Evolutionary conservation across 2,113 vertebrate genomes (phyloP), one percentile per base, ranked within the genome.

Genomic region (Prochilodus magdalenae): DNA sequence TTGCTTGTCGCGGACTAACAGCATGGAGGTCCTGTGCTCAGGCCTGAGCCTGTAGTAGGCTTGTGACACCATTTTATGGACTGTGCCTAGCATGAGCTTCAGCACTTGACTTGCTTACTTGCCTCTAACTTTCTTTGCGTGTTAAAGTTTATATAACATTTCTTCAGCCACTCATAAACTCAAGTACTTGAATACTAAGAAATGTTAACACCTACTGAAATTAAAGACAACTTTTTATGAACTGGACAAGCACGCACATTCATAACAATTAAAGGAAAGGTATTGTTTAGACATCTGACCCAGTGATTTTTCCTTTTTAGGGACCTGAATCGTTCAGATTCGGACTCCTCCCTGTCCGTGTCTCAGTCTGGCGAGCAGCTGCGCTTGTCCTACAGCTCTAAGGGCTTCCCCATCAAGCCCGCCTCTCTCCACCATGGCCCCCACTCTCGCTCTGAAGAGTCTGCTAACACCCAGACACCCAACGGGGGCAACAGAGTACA

Each of bases 261-360:
- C 10, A 60, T 13, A 4, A 69, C 18, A 69, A 24, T 70, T 20
- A 24, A 12, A 24, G 12, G 33, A 22, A 24, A 44, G 66, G 36
- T 44, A 65, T 13, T 55, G 5, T 22, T 26, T 0, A 24, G 44
- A 51, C 24, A 36, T 53, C 36, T 67, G 29, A 74, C 47, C 20
- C 24, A 76, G 29, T 13, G 26, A 75, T 51, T 51, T 49, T 20
- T 81, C 57, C 75, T 63, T 80, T 72, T 49, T 87, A 98, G 97
- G 93, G 97, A 98, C 87, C 89, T 98, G 80, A 96, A 96, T 84
- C 96, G 93, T 89, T 98, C 96, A 1, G 97, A 99, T 89, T 98
- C 97, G 0, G 98, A 99, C 85, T 96, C 97, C 70, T 98, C 96
- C 87, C 91, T 98, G 89, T 98, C 96, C 89, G 94, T 98, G 87